Evolutionary conservation across 1,140 invertebrate species (phyloP).

Genomic region (Hormaphis cornu): DNA sequence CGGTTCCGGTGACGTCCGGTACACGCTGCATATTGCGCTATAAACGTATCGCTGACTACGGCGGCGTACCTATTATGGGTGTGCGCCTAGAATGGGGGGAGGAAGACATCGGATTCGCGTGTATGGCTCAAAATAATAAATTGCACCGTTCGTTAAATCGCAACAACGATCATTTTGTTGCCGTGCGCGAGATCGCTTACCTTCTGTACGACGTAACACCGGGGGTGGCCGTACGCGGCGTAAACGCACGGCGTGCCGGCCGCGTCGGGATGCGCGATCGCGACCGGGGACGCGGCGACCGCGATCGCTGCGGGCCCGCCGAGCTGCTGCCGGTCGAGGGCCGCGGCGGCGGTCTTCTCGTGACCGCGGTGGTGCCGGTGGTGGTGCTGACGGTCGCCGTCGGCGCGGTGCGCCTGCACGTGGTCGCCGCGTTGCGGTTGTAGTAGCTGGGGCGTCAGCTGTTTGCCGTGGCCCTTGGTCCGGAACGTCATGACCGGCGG

Average conservation of each 20-base stretch:
- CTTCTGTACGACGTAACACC: not conserved
- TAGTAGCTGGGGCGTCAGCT: not conserved
- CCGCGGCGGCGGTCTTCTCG: not conserved
- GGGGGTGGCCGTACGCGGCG: not conserved
- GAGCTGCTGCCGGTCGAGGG: not conserved
- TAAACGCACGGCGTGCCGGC: not conserved
- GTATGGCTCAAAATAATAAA: too few species aligned
- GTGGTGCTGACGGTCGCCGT: not conserved
- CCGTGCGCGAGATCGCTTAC: not conserved
- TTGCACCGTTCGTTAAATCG: too few species aligned
- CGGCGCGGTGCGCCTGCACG: too few species aligned
- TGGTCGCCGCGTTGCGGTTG: too few species aligned
- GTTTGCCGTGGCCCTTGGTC: conserved; percentile 5
- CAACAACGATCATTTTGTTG: too few species aligned
- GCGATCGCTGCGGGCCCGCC: not conserved
- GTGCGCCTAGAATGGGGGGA: too few species aligned
- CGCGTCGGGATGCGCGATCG: not conserved
- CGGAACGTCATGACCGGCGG: conserved; percentile 15
- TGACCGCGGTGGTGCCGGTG: not conserved
- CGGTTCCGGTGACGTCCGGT: not conserved
- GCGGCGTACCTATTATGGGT: too few species aligned
- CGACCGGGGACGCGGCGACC: not conserved
- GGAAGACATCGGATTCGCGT: too few species aligned
- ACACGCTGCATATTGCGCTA: too few species aligned
- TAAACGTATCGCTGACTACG: too few species aligned